Conservation (phyloP, 1,140 invertebrate genomes). For the Sipha flava region DNA sequence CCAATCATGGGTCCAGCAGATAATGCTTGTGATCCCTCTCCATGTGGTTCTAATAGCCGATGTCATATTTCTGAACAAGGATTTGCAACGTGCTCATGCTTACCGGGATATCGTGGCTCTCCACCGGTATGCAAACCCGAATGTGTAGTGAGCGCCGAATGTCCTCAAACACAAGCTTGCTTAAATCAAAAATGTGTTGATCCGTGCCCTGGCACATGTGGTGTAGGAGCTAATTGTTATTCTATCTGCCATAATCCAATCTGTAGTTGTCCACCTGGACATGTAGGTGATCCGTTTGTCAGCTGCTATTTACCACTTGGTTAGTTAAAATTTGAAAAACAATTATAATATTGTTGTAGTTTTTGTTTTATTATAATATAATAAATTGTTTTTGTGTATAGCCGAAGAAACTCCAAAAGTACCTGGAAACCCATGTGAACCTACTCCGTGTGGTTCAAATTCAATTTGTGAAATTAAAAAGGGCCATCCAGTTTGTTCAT, state of each 20-base stretch:
- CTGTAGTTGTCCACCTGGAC: constrained; percentile 63
- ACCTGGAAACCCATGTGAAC: constrained; percentile 58
- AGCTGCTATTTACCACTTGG: constrained; percentile 53
- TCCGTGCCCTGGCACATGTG: constrained; percentile 70
- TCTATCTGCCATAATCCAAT: constrained; percentile 75
- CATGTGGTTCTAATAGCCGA: constrained; percentile 68
- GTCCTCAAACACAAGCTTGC: constrained; percentile 64
- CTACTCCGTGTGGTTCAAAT: constrained; percentile 75
- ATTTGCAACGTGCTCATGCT: constrained; percentile 67
- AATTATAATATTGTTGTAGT: not conserved
- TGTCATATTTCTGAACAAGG: constrained; percentile 62
- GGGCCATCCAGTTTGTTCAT: constrained; percentile 67
- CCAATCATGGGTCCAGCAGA: constrained; percentile 35
- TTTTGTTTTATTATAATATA: not conserved
- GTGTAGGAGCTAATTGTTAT: constrained; percentile 60
- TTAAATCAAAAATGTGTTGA: constrained; percentile 68
- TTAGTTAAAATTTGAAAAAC: constrained; percentile 22
- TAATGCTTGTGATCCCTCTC: constrained; percentile 54
- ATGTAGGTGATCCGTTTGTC: constrained; percentile 70
- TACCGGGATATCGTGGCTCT: constrained; percentile 66
- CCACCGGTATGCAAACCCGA: constrained; percentile 71
- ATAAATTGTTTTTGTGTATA: constrained; percentile 21
- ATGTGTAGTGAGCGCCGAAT: constrained; percentile 71
- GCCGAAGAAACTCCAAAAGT: constrained; percentile 42
- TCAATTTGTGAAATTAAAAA: constrained; percentile 74